phyloP scores from a whole-genome alignment of 2,113 vertebrate genomes.

The Aptenodytes forsteri region DNA sequence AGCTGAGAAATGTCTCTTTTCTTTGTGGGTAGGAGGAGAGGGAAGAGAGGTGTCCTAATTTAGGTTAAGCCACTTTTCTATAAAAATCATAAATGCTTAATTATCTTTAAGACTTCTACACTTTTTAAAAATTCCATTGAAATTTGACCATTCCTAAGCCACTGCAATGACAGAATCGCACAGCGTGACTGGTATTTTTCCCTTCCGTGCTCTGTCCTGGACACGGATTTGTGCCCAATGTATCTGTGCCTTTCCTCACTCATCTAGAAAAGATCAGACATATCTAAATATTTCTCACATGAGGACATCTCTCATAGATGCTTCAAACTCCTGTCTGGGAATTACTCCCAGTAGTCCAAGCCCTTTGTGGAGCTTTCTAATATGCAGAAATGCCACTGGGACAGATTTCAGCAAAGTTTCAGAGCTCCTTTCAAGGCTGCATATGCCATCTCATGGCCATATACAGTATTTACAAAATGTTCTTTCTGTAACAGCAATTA shows the following conservation, averaged over 20 bases:
- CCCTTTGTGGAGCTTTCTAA: background rate
- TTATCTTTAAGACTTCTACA: background rate
- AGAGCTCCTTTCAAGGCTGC: background rate
- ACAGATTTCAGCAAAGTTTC: background rate
- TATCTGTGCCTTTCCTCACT: background rate
- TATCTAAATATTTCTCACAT: background rate
- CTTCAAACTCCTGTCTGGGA: background rate
- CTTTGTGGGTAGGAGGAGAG: background rate
- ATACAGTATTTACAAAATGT: background rate
- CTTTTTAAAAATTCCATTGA: background rate
- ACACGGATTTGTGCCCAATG: background rate
- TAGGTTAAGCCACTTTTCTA: background rate
- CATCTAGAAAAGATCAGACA: background rate
- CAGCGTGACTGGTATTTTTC: background rate
- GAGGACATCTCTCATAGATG: background rate
- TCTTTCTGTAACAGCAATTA: background rate
- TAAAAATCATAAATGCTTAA: background rate
- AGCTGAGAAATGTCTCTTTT: background rate
- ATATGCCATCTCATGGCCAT: slow-evolving; percentile 12
- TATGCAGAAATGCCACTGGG: background rate
- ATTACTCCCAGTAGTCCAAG: background rate
- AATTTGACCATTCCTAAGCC: background rate
- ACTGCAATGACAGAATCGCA: background rate
- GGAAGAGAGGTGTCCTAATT: background rate
- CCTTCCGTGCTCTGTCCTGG: background rate